These are phyloP conservation scores for Podocnemis expansa DNA, from an alignment of 2,113 vertebrate genomes.

Conservation along the genomic window DNA sequence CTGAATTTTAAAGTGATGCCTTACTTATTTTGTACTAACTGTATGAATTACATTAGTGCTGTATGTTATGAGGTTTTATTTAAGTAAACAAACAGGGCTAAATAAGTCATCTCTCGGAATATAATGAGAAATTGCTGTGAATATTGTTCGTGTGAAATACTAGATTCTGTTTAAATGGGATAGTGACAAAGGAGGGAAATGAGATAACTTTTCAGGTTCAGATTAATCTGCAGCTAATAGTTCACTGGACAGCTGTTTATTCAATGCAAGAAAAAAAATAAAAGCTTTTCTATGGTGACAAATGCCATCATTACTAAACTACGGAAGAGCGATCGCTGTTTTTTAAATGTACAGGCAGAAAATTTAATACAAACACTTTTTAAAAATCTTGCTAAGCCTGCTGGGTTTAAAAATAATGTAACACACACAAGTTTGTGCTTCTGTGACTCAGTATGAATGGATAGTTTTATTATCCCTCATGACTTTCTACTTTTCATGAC, in stretches of 20 bases:
- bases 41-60: constrained; percentile 74
- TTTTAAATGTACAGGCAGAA: constrained; percentile 46
- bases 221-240: constrained; percentile 53
- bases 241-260: constrained; percentile 47
- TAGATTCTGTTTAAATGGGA: constrained; percentile 66
- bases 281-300: constrained; percentile 17
- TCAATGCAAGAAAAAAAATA: constrained; percentile 25
- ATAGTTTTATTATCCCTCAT: constrained; percentile 67
- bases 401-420: constrained; percentile 42
- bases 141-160: constrained; percentile 70
- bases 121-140: constrained; percentile 72
- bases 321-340: neutral
- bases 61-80: constrained; percentile 72
- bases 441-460: constrained; percentile 61
- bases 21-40: constrained; percentile 87
- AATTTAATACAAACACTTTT: constrained; percentile 29
- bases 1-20: constrained; percentile 90
- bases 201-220: constrained; percentile 61
- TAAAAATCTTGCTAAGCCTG: neutral
- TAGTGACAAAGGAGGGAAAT: constrained; percentile 33
- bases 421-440: constrained; percentile 35
- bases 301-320: neutral
- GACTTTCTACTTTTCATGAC: constrained; percentile 54
- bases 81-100: constrained; percentile 81
- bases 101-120: constrained; percentile 73